These are phyloP conservation scores for Notiomystis cincta DNA, from an alignment of 2,113 vertebrate genomes.

Conservation along the genomic window DNA sequence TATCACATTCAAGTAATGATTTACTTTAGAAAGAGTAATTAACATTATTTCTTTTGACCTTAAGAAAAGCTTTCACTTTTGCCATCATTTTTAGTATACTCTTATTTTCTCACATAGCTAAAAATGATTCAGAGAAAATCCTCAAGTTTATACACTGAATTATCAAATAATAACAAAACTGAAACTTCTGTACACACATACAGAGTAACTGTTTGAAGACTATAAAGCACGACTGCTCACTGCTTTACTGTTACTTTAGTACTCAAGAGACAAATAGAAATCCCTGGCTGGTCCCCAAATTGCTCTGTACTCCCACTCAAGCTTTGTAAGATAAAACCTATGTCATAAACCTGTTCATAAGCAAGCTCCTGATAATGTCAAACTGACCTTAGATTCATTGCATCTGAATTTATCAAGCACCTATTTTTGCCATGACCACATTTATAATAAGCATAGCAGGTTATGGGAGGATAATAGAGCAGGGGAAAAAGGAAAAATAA, in stretches of 20 bases:
- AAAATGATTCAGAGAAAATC: slow-evolving; percentile 18
- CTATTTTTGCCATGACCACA: neutral
- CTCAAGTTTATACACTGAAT: slow-evolving; percentile 18
- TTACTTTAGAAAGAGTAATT: neutral
- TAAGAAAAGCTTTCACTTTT: neutral
- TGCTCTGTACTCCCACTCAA: neutral
- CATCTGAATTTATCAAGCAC: neutral
- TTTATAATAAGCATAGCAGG: neutral
- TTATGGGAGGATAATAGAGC: neutral
- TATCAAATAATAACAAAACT: slow-evolving; percentile 30
- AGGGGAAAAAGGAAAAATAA: neutral
- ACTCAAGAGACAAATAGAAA: neutral
- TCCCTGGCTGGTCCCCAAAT: neutral
- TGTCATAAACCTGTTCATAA: neutral
- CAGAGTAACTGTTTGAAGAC: neutral
- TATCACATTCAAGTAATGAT: neutral
- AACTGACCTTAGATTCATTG: neutral
- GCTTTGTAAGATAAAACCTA: neutral
- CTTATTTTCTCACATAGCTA: neutral
- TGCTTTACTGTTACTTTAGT: neutral
- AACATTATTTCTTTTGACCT: neutral
- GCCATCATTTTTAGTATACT: neutral
- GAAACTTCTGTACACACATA: neutral
- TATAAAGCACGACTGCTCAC: neutral
- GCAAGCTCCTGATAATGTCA: neutral